Base-by-base conservation (phyloP, 1,140 invertebrate species). In the Zaprionus tsacasi region DNA sequence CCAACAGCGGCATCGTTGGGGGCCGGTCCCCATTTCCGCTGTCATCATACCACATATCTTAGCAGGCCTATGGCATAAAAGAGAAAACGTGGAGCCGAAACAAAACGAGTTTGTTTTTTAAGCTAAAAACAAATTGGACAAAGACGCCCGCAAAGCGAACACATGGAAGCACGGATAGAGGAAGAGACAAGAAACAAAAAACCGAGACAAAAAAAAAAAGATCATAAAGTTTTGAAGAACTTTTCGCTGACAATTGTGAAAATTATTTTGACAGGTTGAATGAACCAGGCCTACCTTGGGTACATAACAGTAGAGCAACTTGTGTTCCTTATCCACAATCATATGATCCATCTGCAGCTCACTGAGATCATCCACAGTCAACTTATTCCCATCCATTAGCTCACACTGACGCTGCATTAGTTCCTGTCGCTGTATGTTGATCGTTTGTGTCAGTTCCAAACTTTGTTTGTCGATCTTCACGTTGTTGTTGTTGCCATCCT, bases 251-350 rank as follows among this genome's bases (percentile, higher is more conserved):
- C 45, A 50, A 3, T 50, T 21, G 45, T 10, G 11, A 5, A 50
- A 50, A 21, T 5, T 4, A 13, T 7, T 25, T 15, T 13, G 27
- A 27, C 12, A 15, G 15, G 11, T 70, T 65, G 45, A 61, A 64
- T 52, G 38, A 55, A 12, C 67, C 21, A 52, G 15, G 13, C 64
- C 93, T 93, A 97, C 96, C 95, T 98, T 98, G 61, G 98, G 97
- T 57, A 98, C 97, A 93, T 98, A 98, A 92, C 98, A 98, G 91
- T 98, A 98, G 0, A 98, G 93, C 3, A 98, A 92, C 85, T 96
- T 96, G 81, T 97, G 96, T 57, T 95, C 94, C 80, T 96, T 95
- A 90, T 98, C 96, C 15, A 98, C 95, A 66, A 98, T 93, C 91
- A 98, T 94, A 91, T 97, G 96, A 79, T 95, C 94, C 78, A 96